Conservation (phyloP, 2,113 vertebrate species). For the Upupa epops region DNA sequence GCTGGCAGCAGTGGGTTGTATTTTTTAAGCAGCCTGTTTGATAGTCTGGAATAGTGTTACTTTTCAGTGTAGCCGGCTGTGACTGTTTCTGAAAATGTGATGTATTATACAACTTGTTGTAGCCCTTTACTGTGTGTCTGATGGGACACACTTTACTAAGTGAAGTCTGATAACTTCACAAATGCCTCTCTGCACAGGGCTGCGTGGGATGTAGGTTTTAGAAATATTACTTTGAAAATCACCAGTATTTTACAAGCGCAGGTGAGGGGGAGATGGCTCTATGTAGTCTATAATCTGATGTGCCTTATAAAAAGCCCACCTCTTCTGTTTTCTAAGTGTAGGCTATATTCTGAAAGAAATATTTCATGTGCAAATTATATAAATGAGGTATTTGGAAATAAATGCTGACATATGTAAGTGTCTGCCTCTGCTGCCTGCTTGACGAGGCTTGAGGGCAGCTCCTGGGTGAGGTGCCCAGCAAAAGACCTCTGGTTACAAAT, state of each 20-base stretch:
- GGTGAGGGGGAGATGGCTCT: slow-evolving; percentile 21
- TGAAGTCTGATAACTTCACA: slow-evolving; percentile 33
- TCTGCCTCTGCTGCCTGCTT: not conserved
- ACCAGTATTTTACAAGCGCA: slow-evolving; percentile 12
- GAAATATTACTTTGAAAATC: slow-evolving; percentile 49
- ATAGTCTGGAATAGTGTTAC: slow-evolving; percentile 6
- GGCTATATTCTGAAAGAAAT: slow-evolving; percentile 40
- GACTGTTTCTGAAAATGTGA: slow-evolving; percentile 40
- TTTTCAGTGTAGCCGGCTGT: slow-evolving; percentile 25
- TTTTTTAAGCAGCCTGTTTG: slow-evolving; percentile 44
- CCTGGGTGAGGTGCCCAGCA: accelerated
- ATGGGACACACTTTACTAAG: too few relatives aligned
- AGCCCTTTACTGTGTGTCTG: slow-evolving; percentile 43
- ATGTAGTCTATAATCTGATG: slow-evolving; percentile 60
- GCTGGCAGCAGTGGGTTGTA: slow-evolving; percentile 5
- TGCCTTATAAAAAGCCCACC: slow-evolving; percentile 65
- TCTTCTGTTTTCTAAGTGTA: slow-evolving; percentile 60
- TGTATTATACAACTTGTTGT: slow-evolving; percentile 36
- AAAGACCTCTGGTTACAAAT: not conserved
- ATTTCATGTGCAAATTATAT: slow-evolving; percentile 62
- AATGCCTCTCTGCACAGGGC: slow-evolving; percentile 22
- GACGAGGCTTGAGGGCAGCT: not conserved
- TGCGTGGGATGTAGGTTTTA: slow-evolving; percentile 58
- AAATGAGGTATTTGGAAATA: slow-evolving; percentile 67
- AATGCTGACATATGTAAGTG: slow-evolving; percentile 47